A percentile compares a stretch with the other conserved stretches of the same genome.
Conservation (phyloP, 2,113 vertebrate species). For the Raja brachyura region DNA sequence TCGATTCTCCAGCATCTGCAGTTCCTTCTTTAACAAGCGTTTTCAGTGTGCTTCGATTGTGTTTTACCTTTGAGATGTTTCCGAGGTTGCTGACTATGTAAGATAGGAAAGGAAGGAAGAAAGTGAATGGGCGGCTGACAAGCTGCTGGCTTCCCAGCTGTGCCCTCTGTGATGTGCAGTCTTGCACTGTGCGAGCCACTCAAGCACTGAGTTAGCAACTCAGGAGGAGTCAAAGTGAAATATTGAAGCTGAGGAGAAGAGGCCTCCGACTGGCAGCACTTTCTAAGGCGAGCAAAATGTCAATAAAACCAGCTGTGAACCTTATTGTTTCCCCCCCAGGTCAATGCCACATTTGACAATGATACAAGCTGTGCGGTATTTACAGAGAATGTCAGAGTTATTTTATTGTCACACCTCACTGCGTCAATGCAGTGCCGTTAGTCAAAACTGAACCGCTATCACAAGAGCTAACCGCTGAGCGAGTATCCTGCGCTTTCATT, state of each 20-base stretch:
- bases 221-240: not conserved
- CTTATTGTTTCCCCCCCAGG: slow-evolving; percentile 28
- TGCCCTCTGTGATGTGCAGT: not conserved
- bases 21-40: too few species aligned
- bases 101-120: not conserved
- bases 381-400: not conserved
- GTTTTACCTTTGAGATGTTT: too few species aligned
- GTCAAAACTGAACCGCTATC: not conserved
- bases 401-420: not conserved
- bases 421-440: not conserved
- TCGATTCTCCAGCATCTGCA: too few species aligned
- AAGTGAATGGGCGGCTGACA: not conserved
- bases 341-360: slow-evolving; percentile 8
- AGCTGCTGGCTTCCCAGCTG: not conserved
- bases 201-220: slow-evolving; percentile 18
- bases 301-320: slow-evolving; percentile 15
- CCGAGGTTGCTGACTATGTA: not conserved
- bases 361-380: not conserved
- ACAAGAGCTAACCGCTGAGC: not conserved
- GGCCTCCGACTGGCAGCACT: not conserved
- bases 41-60: too few species aligned
- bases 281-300: slow-evolving; percentile 5
- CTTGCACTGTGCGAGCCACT: slow-evolving; percentile 4
- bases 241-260: not conserved
- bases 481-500: not conserved